Evolutionary conservation across 2,113 vertebrate genomes (phyloP).

Genomic region (Scartelaos histophorus): DNA sequence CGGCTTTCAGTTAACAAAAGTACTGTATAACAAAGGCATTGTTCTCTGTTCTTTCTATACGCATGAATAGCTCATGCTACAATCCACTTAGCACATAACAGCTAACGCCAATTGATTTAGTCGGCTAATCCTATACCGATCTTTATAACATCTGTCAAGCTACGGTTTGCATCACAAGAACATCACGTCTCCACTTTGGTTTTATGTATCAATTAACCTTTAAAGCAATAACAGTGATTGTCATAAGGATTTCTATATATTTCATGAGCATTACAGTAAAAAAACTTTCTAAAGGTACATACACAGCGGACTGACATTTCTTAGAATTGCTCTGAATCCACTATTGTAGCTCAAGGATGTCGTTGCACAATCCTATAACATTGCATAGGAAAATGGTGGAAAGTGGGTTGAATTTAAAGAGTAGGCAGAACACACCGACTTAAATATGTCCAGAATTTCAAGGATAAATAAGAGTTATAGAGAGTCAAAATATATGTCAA

Average conservation of each 20-base stretch:
- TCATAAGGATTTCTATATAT: neutral
- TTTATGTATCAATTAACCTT: neutral
- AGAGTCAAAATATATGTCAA: neutral
- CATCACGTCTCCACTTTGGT: neutral
- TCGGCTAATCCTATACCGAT: neutral
- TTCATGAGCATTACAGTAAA: neutral
- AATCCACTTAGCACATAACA: neutral
- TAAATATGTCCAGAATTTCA: too few relatives aligned
- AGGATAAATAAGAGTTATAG: conserved; percentile 7
- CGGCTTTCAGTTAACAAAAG: neutral
- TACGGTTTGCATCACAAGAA: neutral
- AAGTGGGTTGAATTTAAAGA: neutral
- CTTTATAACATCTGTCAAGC: neutral
- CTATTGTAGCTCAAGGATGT: conserved; percentile 7
- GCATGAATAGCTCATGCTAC: neutral
- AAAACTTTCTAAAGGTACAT: too few relatives aligned
- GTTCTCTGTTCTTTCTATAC: neutral
- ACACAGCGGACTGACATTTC: neutral
- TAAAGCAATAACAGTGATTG: neutral
- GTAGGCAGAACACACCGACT: neutral
- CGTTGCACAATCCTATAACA: conserved; percentile 20
- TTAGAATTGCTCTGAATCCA: neutral
- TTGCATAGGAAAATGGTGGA: neutral
- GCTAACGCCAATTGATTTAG: conserved; percentile 24
- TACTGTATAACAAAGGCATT: neutral